Conservation (phyloP, 2,797 vertebrate genomes). For the Dromococcyx pavoninus region DNA sequence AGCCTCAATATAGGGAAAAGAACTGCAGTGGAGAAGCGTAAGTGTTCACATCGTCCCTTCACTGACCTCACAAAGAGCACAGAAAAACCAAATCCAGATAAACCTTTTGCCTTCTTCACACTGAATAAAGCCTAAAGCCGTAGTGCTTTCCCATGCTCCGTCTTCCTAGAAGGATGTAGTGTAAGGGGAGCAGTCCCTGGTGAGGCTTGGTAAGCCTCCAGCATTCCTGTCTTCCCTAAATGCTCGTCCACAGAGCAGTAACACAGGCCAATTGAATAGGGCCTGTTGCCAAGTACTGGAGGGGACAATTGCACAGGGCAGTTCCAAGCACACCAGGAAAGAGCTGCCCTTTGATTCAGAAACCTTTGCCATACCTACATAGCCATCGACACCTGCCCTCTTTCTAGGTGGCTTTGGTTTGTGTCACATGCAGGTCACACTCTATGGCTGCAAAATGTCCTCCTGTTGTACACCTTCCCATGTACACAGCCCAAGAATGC, state of each 20-base stretch:
- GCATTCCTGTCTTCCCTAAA: not conserved
- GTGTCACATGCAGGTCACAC: fast-evolving
- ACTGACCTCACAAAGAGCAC: not conserved
- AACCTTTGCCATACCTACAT: not conserved
- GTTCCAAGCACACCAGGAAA: not conserved
- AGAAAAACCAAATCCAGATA: not conserved
- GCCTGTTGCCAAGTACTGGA: not conserved
- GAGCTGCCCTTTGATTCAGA: not conserved
- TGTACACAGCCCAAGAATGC: fast-evolving
- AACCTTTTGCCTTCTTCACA: not conserved
- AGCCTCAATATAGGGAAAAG: not conserved
- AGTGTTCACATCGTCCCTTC: not conserved
- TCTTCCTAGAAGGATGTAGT: not conserved
- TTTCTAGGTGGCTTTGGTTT: not conserved
- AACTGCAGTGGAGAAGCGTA: not conserved
- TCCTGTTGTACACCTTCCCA: not conserved
- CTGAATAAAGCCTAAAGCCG: not conserved
- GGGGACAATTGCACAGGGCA: not conserved
- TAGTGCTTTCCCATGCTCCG: not conserved
- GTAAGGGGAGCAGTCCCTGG: not conserved
- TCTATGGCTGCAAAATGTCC: not conserved
- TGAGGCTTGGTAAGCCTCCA: not conserved
- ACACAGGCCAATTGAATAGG: not conserved
- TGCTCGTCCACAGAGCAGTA: not conserved
- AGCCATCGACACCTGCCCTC: not conserved